Evolutionary conservation across 2,113 vertebrate genomes (phyloP).

Genomic region (Mesembrinibis cayennensis): DNA sequence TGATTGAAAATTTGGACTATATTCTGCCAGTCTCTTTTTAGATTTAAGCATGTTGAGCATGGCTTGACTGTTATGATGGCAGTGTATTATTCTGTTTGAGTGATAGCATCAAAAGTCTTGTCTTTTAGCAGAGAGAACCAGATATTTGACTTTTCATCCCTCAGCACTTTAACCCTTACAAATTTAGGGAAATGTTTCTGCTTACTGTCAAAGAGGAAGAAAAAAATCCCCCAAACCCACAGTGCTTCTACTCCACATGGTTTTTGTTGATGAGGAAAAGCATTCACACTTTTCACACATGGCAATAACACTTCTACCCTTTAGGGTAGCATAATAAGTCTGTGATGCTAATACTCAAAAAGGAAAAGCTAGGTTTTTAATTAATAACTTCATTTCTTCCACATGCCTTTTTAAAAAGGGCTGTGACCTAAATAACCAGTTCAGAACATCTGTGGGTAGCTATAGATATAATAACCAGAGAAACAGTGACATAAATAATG

Average conservation of each 20-base stretch:
- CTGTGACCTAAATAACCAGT: neutral
- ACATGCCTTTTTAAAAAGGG: neutral
- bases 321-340: neutral
- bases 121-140: neutral
- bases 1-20: neutral
- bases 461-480: neutral
- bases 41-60: neutral
- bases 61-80: neutral
- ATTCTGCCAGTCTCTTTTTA: neutral
- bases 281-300: neutral
- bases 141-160: neutral
- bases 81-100: neutral
- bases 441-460: neutral
- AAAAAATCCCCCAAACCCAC: neutral
- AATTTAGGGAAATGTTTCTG: neutral
- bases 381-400: neutral
- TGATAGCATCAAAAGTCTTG: neutral
- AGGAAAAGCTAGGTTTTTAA: neutral
- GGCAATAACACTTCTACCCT: neutral
- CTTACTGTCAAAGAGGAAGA: neutral
- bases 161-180: neutral
- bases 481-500: neutral
- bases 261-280: neutral
- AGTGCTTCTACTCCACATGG: neutral
- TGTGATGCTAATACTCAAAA: neutral